Evolutionary conservation across 2,797 vertebrate species (phyloP).

Genomic region (Halcyon smyrnensis): DNA sequence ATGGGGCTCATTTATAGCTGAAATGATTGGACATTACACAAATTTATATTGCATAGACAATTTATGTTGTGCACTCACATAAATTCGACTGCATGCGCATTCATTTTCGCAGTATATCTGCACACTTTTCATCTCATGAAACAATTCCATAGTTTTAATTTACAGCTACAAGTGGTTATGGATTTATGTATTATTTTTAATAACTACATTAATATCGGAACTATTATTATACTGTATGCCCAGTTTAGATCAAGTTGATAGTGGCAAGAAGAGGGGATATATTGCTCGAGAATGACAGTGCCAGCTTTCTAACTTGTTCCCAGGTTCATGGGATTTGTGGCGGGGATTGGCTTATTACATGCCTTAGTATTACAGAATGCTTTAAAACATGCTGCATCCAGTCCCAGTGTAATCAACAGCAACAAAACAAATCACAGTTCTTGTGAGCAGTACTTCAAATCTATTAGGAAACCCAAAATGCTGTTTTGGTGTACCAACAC

Average conservation of each 20-base stretch:
- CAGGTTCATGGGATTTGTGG: background rate
- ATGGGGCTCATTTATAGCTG: conserved; percentile 76
- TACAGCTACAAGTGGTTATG: background rate
- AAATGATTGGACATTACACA: conserved; percentile 34
- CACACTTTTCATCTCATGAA: background rate
- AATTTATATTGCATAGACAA: background rate
- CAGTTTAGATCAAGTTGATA: background rate
- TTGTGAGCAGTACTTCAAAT: background rate
- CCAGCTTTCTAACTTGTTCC: background rate
- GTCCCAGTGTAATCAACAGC: background rate
- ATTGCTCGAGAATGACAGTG: background rate
- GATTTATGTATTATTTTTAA: background rate
- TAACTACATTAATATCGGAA: background rate
- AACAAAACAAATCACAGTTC: background rate
- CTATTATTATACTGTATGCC: background rate
- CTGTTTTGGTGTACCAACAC: background rate
- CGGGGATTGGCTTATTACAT: background rate
- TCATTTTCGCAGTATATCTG: background rate
- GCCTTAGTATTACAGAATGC: background rate
- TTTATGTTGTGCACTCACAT: background rate
- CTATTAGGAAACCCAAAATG: background rate
- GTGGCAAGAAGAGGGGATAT: background rate
- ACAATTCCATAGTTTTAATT: conserved; percentile 26
- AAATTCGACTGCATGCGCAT: background rate
- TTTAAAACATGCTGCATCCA: background rate